A percentile compares a stretch with the other conserved stretches of the same genome.
These are phyloP conservation scores for Dicyrtoma fusca DNA, from an alignment of 2,888 invertebrate species.

Conservation along the genomic window DNA sequence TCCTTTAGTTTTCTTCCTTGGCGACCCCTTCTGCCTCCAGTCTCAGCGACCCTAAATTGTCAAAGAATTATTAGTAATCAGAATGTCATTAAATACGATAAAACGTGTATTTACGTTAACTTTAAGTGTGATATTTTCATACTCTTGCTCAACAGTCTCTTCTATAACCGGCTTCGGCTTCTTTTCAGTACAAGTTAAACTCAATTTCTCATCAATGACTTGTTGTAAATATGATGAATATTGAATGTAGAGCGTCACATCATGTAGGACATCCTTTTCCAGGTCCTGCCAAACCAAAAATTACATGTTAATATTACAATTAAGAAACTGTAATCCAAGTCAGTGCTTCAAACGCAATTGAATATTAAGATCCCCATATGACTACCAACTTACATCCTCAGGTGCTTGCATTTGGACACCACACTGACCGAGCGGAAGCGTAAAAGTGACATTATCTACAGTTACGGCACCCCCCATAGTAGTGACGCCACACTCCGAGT, in stretches of 20 bases:
- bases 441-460: slow-evolving; percentile 49
- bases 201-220: slow-evolving; percentile 54
- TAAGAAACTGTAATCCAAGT: no score
- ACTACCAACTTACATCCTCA: slow-evolving; percentile 43
- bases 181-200: slow-evolving; percentile 49
- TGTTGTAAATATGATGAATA: slow-evolving; percentile 56
- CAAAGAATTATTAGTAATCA: not conserved
- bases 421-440: slow-evolving; percentile 52
- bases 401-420: slow-evolving; percentile 53
- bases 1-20: slow-evolving; percentile 51
- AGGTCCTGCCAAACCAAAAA: slow-evolving; percentile 42
- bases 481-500: slow-evolving; percentile 51
- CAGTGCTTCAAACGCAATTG: slow-evolving; percentile 1
- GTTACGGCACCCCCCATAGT: slow-evolving; percentile 24
- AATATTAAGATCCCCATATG: not conserved
- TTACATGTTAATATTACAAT: not conserved
- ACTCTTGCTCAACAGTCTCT: slow-evolving; percentile 17
- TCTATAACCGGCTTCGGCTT: slow-evolving; percentile 31
- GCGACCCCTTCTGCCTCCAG: slow-evolving; percentile 26
- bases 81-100: not conserved
- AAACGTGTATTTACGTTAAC: not conserved
- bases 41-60: slow-evolving; percentile 17
- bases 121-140: not conserved
- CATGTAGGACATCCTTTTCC: slow-evolving; percentile 50
- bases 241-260: slow-evolving; percentile 54